A percentile compares a stretch with the other conserved stretches of the same genome.
Evolutionary conservation across 2,797 vertebrate genomes (phyloP).

Genomic region (Otolemur crassicaudatus): DNA sequence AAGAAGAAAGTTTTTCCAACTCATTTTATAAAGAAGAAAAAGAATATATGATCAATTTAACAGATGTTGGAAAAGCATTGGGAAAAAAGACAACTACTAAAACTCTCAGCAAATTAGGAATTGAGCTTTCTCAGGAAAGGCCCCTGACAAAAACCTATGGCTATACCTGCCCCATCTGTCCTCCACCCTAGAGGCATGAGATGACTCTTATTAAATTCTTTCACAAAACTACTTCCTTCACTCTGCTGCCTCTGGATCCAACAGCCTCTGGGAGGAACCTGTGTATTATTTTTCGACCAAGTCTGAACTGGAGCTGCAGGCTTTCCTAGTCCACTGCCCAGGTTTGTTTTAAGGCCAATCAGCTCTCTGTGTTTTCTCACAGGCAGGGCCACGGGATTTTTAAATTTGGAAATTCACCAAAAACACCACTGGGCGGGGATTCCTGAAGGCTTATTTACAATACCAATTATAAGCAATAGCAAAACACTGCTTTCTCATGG

Average conservation of each 20-base stretch:
- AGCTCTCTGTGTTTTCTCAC: neutral
- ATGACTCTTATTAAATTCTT: neutral
- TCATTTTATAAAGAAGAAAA: neutral
- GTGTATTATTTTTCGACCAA: neutral
- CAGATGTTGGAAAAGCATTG: neutral
- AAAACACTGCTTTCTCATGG: neutral
- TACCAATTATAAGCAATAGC: neutral
- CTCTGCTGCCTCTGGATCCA: neutral
- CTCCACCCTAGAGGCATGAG: neutral
- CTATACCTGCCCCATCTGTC: neutral
- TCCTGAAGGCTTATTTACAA: neutral
- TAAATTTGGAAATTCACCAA: conserved; percentile 1
- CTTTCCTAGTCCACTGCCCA: neutral
- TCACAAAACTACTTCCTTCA: neutral
- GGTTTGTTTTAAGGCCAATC: neutral
- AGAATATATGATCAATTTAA: neutral
- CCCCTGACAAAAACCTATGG: neutral
- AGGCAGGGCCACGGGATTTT: neutral
- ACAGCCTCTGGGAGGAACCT: neutral
- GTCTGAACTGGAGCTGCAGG: neutral
- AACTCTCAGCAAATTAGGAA: neutral
- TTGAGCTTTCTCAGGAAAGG: neutral
- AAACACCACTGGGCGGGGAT: neutral
- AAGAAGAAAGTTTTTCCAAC: neutral
- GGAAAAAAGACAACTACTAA: neutral